A percentile compares a stretch with the other conserved stretches of the same genome.
Evolutionary conservation across 92 coral and sea anemone species (phyloP).

Genomic region (Pocillopora meandrina): DNA sequence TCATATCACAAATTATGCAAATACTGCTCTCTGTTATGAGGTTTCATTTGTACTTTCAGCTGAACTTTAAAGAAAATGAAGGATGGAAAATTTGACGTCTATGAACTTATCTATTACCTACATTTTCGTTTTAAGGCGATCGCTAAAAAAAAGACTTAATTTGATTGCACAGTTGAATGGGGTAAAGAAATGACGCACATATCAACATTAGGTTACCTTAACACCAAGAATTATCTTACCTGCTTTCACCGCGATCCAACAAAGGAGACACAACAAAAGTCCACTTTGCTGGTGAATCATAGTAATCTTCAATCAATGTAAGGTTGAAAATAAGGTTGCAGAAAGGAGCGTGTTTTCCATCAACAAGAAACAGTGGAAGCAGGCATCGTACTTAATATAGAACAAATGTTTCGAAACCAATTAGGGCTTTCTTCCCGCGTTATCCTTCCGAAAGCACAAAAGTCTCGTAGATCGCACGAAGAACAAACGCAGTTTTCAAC

Average conservation of each 20-base stretch:
- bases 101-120: no score
- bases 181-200: not conserved
- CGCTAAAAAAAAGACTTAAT: not conserved
- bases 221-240: slow-evolving; percentile 28
- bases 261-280: slow-evolving; percentile 38
- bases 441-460: not conserved
- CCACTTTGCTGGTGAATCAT: slow-evolving; percentile 25
- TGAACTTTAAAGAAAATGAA: no score
- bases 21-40: not conserved
- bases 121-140: no score
- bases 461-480: not conserved
- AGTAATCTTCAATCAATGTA: slow-evolving; percentile 21
- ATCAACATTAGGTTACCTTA: not conserved
- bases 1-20: slow-evolving; percentile 14
- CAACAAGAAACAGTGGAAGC: not conserved
- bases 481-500: not conserved
- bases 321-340: not conserved
- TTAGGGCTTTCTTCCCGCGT: not conserved
- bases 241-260: slow-evolving; percentile 42
- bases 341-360: not conserved
- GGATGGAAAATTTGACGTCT: no score
- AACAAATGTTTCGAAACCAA: not conserved
- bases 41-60: not conserved
- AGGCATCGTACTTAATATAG: not conserved
- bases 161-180: slow-evolving; percentile 14